A percentile compares a stretch with the other conserved stretches of the same genome.
These are phyloP conservation scores for Ophonus ardosiacus DNA, from an alignment of 2,888 invertebrate genomes.

Conservation along the genomic window DNA sequence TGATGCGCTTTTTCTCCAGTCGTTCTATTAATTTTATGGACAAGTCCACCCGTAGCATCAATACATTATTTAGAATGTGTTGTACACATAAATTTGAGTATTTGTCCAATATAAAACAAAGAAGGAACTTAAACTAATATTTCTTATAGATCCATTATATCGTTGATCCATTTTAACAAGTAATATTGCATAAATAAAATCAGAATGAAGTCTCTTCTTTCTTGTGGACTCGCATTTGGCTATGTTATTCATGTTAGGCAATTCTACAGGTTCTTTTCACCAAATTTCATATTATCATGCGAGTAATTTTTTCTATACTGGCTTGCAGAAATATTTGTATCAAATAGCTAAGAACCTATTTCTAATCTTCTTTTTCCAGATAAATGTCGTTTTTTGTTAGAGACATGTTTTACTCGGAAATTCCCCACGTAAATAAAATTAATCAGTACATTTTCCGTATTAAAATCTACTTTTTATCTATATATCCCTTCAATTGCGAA, in stretches of 20 bases:
- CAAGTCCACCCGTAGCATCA: neutral
- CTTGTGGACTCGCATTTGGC: neutral
- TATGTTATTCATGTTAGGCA: neutral
- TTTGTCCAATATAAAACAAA: conserved; percentile 5
- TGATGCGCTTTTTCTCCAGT: conserved; percentile 7
- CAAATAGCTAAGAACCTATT: too few relatives aligned
- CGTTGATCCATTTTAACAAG: neutral
- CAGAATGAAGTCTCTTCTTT: conserved; percentile 4
- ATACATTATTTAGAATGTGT: neutral
- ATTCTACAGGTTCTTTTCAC: conserved; percentile 4
- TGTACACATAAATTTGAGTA: conserved; percentile 5
- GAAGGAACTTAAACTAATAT: neutral
- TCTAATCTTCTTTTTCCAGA: too few relatives aligned
- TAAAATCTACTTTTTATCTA: too few relatives aligned
- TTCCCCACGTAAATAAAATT: conserved; percentile 8
- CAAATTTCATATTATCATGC: too few relatives aligned
- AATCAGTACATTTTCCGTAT: neutral
- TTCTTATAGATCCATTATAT: conserved; percentile 12
- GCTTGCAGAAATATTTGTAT: too few relatives aligned
- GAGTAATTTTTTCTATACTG: too few relatives aligned
- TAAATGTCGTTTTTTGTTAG: conserved; percentile 4
- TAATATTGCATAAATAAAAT: conserved; percentile 1
- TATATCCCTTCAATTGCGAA: too few relatives aligned
- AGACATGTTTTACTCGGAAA: conserved; percentile 1
- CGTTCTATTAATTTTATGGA: conserved; percentile 1